These are phyloP conservation scores for Eubucco bourcierii DNA, from an alignment of 2,113 vertebrate genomes.

Conservation along the genomic window DNA sequence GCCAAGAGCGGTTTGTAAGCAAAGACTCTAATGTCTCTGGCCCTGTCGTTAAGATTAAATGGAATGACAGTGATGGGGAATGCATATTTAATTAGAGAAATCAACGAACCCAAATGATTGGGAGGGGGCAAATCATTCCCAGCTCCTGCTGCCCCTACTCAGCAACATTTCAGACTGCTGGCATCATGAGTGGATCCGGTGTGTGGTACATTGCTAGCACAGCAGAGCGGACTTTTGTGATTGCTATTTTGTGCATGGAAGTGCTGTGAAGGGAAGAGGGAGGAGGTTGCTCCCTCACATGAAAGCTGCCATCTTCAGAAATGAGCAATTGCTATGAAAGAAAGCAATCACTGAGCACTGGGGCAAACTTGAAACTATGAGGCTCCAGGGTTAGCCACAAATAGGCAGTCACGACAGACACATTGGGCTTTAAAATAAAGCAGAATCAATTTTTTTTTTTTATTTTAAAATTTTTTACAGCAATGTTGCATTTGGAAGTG, in stretches of 20 bases:
- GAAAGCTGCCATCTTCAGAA: background rate
- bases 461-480: background rate
- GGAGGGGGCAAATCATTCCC: conserved; percentile 7
- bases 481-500: background rate
- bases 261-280: background rate
- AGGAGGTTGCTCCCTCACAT: background rate
- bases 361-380: background rate
- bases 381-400: background rate
- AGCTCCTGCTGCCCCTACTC: background rate
- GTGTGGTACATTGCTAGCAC: background rate
- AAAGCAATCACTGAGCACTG: background rate
- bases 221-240: background rate
- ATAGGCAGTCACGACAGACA: background rate
- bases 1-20: background rate
- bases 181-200: rapidly evolving
- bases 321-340: rapidly evolving
- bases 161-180: background rate
- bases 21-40: background rate
- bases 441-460: background rate
- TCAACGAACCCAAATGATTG: conserved; percentile 14
- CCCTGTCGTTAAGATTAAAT: background rate
- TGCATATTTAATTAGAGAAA: conserved; percentile 50
- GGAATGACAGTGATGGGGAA: conserved; percentile 29
- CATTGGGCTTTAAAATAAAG: background rate
- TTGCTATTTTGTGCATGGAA: background rate